Evolutionary conservation across 2,797 vertebrate species (phyloP), one percentile per base, ranked within the genome.

Genomic region (Sebastolobus altivelis): DNA sequence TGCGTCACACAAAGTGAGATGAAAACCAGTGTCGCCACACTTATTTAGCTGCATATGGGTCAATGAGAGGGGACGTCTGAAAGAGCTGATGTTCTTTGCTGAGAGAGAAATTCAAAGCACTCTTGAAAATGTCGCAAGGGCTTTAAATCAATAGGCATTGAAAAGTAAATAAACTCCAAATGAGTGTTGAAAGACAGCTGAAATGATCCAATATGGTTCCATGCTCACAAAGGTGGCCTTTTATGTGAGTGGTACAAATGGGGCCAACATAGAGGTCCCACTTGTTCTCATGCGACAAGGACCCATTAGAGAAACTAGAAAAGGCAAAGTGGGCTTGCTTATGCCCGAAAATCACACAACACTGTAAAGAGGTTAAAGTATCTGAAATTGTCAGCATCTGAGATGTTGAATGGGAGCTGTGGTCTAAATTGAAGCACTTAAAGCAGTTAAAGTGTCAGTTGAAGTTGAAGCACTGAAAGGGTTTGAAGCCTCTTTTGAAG

Each of bases 61-160:
- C 27, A 66, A 76, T 27, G 52, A 27, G 18, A 84, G 75, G 72
- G 60, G 16, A 68, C 70, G 72, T 75, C 31, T 37, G 54, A 80
- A 81, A 55, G 18, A 52, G 83, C 60, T 60, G 54, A 54, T 16
- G 61, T 37, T 70, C 43, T 79, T 69, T 27, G 9, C 29, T 61
- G 10, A 67, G 63, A 74, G 22, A 62, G 2, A 74, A 54, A 74
- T 67, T 62, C 8, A 63, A 74, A 71, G 61, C 55, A 10, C 38
- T 59, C 33, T 66, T 54, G 13, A 59, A 82, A 66, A 69, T 49
- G 33, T 8, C 20, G 33, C 60, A 60, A 63, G 13, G 27, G 33
- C 55, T 70, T 74, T 22, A 55, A 60, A 67, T 65, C 22, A 77
- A 20, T 37, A 2, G 8, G 25, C 16, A 29, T 31, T 65, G 25